phyloP scores from a whole-genome alignment of 2,797 vertebrate species.

The Falco berigora region DNA sequence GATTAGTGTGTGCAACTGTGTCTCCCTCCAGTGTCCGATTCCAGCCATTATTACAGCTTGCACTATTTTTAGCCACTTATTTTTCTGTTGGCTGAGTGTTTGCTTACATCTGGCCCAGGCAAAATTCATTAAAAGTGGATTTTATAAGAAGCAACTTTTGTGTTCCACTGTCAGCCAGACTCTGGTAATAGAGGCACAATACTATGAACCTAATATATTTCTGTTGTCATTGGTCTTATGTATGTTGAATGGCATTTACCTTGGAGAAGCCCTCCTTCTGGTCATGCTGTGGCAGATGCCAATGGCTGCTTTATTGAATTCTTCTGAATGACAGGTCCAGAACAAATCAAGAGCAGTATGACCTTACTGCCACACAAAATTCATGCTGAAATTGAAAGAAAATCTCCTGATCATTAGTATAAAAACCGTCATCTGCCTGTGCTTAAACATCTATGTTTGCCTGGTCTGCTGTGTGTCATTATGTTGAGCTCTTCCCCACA shows the following conservation, averaged over 20 bases:
- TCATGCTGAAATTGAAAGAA: neutral
- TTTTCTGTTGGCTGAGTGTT: neutral
- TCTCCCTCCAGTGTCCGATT: conserved; percentile 29
- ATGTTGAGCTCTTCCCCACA: neutral
- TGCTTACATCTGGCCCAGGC: neutral
- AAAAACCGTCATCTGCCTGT: neutral
- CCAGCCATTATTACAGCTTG: neutral
- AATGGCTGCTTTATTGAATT: neutral
- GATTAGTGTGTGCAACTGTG: neutral
- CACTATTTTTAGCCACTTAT: neutral
- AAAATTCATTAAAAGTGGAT: neutral
- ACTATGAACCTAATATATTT: neutral
- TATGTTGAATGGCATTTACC: neutral
- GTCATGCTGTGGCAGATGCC: neutral
- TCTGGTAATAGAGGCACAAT: neutral
- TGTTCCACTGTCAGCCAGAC: neutral
- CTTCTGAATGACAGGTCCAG: neutral
- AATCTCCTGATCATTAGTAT: neutral
- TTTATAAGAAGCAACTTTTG: neutral
- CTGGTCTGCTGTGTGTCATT: neutral
- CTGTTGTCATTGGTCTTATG: neutral
- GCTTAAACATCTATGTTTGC: neutral
- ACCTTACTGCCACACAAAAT: neutral
- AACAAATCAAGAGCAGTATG: neutral
- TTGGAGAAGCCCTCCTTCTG: neutral